Percentiles rank a stretch among this genome's conserved stretches.
These are phyloP conservation scores for Casuarius casuarius DNA, from an alignment of 2,113 vertebrate genomes.

Conservation along the genomic window DNA sequence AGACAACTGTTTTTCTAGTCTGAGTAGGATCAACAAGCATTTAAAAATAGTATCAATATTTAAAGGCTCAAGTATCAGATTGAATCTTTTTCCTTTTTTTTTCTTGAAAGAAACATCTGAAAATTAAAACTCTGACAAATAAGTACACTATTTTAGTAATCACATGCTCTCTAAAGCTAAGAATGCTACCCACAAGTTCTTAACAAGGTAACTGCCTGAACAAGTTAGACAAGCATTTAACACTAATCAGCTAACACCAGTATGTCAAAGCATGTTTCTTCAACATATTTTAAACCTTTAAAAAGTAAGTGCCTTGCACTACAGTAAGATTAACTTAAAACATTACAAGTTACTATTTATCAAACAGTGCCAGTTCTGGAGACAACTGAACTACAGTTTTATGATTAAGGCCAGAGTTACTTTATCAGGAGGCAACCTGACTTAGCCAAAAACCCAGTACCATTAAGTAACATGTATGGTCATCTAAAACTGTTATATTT, in stretches of 20 bases:
- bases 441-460: background rate
- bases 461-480: background rate
- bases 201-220: slow-evolving; percentile 49
- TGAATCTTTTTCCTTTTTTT: background rate
- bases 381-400: background rate
- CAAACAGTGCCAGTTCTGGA: background rate
- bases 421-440: background rate
- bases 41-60: background rate
- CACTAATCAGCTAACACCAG: slow-evolving; percentile 49
- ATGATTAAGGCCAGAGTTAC: background rate
- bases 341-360: background rate
- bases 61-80: background rate
- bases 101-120: background rate
- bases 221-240: slow-evolving; percentile 53
- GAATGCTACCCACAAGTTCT: slow-evolving; percentile 30
- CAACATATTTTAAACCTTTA: background rate
- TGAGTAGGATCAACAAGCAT: background rate
- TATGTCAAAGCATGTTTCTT: slow-evolving; percentile 11
- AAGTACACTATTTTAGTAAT: background rate
- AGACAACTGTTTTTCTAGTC: background rate
- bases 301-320: background rate
- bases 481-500: background rate
- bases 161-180: background rate
- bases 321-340: background rate
- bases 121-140: background rate